phyloP scores from a whole-genome alignment of 2,113 vertebrate species.

The Tautogolabrus adspersus region DNA sequence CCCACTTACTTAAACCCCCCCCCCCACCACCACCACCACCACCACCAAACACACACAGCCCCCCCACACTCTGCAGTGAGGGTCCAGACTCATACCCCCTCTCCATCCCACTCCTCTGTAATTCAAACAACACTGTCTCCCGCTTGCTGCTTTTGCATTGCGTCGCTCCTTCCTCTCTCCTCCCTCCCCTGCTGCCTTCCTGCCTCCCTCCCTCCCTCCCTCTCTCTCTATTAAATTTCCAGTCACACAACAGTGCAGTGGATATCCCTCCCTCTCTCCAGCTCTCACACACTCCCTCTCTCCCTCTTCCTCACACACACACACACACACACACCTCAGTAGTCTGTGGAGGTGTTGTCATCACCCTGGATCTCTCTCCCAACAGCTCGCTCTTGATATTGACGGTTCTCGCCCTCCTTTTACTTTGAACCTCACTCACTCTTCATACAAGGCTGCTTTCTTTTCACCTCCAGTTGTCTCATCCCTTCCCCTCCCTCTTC shows the following conservation, averaged over 20 bases:
- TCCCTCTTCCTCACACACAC: slow-evolving; percentile 22
- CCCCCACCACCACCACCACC: neutral
- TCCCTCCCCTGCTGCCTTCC: slow-evolving; percentile 51
- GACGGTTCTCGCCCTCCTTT: slow-evolving; percentile 64
- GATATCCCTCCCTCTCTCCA: slow-evolving; percentile 84
- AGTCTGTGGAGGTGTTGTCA: slow-evolving; percentile 74
- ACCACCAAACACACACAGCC: neutral
- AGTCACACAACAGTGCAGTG: slow-evolving; percentile 92
- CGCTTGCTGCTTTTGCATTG: slow-evolving; percentile 70
- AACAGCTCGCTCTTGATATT: slow-evolving; percentile 57
- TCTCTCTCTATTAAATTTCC: slow-evolving; percentile 87
- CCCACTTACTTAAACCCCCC: slow-evolving; percentile 50
- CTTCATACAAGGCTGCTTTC: slow-evolving; percentile 65
- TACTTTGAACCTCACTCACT: slow-evolving; percentile 69
- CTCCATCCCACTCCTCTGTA: slow-evolving; percentile 65
- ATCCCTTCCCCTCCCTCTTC: neutral
- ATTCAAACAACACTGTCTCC: slow-evolving; percentile 69
- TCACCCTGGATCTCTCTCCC: slow-evolving; percentile 71
- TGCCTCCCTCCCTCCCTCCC: slow-evolving; percentile 56
- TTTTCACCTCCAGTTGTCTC: slow-evolving; percentile 72
- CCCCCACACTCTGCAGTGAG: slow-evolving; percentile 53
- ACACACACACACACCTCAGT: slow-evolving; percentile 64
- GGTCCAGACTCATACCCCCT: slow-evolving; percentile 40
- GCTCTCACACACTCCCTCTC: slow-evolving; percentile 60
- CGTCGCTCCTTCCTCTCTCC: slow-evolving; percentile 54